Conservation (phyloP, 2,888 invertebrate species). For the Octonoba sinensis region DNA sequence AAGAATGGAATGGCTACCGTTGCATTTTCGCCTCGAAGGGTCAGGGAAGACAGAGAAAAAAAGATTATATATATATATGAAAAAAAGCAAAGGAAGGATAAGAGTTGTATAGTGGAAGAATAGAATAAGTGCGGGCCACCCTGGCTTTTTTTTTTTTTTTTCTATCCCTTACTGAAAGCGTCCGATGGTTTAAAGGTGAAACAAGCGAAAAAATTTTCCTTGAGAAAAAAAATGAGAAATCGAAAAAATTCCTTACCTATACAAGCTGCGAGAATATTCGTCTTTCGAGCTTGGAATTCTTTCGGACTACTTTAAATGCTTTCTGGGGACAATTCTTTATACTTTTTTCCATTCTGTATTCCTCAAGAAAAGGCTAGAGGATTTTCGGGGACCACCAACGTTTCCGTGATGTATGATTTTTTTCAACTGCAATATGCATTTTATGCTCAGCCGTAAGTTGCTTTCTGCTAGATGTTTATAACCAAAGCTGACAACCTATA, state of each 20-base stretch:
- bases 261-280: constrained; percentile 42
- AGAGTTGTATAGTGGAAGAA: constrained; percentile 44
- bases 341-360: constrained; percentile 33
- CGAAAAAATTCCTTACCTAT: constrained; percentile 42
- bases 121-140: constrained; percentile 45
- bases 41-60: constrained; percentile 14
- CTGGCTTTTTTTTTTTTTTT: neutral
- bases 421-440: neutral
- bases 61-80: neutral
- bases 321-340: constrained; percentile 44
- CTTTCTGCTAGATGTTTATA: neutral
- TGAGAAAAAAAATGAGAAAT: constrained; percentile 41
- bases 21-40: constrained; percentile 33
- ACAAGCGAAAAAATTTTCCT: neutral
- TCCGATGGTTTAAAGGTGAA: constrained; percentile 11
- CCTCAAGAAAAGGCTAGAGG: constrained; percentile 25
- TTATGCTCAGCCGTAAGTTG: neutral
- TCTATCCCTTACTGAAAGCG: constrained; percentile 6
- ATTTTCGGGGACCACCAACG: constrained; percentile 32
- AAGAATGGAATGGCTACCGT: constrained; percentile 38
- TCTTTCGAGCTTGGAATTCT: constrained; percentile 43
- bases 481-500: too few relatives aligned
- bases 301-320: constrained; percentile 49
- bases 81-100: constrained; percentile 22
- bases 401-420: constrained; percentile 33